These are phyloP conservation scores for Pegea sp. DNA, from an alignment of 23 tunicate genomes.

Conservation along the genomic window DNA sequence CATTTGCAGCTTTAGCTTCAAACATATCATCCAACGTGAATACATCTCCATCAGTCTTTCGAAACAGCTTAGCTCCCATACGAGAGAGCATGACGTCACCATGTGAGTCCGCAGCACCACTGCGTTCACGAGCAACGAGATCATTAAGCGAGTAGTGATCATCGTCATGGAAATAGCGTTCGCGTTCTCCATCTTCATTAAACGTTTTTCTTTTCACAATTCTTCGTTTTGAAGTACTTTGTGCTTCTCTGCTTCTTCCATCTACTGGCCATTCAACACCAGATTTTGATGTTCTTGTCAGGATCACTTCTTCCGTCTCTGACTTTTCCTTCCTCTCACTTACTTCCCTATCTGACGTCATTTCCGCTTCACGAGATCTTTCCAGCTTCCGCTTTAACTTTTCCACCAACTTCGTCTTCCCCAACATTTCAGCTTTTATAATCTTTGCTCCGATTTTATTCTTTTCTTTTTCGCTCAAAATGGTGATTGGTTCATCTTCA, in stretches of 20 bases:
- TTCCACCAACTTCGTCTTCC: conserved; percentile 28
- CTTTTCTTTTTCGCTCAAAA: conserved; percentile 64
- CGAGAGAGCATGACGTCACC: conserved; percentile 24
- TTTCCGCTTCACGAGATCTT: conserved; percentile 18
- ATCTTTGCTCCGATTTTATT: conserved; percentile 68
- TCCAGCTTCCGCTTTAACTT: conserved; percentile 40
- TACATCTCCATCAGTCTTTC: conserved; percentile 50
- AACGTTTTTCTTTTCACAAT: conserved; percentile 48
- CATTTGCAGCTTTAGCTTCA: conserved; percentile 44
- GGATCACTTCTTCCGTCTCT: conserved; percentile 27
- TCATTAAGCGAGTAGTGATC: conserved; percentile 52
- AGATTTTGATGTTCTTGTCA: conserved; percentile 43
- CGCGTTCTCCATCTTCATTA: conserved; percentile 53
- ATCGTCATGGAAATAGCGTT: conserved; percentile 80
- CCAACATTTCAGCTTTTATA: conserved; percentile 60
- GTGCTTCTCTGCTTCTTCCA: conserved; percentile 2
- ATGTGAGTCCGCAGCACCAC: conserved; percentile 49
- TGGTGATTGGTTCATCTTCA: too few relatives aligned
- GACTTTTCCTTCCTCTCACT: neutral
- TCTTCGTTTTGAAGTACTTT: conserved; percentile 3
- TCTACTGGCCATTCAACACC: conserved; percentile 80
- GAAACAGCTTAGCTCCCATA: conserved; percentile 43
- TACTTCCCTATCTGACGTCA: neutral
- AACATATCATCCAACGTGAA: conserved; percentile 88
- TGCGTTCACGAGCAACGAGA: conserved; percentile 60